phyloP scores from a whole-genome alignment of 2,797 vertebrate species.

The Naso thynnoides region DNA sequence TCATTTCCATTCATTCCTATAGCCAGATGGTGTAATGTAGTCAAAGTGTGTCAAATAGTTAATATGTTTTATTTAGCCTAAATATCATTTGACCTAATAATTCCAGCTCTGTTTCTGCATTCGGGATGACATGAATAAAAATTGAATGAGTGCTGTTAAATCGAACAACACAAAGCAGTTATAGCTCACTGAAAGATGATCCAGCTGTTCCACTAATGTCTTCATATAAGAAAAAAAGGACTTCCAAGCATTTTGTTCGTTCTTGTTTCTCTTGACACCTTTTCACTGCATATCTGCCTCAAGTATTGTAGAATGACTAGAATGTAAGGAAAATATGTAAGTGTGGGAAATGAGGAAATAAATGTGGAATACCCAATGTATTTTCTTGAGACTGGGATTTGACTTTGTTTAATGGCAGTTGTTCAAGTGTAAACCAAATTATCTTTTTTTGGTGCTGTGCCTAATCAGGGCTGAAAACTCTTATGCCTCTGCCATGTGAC shows the following conservation, averaged over 20 bases:
- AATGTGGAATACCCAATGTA: background rate
- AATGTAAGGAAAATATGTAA: background rate
- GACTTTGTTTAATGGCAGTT: background rate
- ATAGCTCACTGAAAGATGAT: background rate
- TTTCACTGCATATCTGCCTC: background rate
- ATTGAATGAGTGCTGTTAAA: background rate
- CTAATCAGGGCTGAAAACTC: too few relatives aligned
- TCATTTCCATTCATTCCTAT: background rate
- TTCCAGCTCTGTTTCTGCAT: background rate
- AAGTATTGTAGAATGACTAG: too few relatives aligned
- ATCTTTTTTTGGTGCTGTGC: background rate
- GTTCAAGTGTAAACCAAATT: background rate
- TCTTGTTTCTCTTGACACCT: background rate
- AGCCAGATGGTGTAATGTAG: background rate
- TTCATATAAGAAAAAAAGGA: too few relatives aligned
- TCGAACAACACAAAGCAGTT: background rate
- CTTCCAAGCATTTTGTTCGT: background rate
- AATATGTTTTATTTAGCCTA: background rate
- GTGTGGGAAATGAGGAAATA: background rate
- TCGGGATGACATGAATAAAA: background rate
- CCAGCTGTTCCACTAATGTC: background rate
- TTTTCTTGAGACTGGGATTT: background rate
- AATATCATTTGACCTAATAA: background rate
- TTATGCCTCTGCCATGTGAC: too few relatives aligned
- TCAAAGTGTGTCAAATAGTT: background rate